Conservation (phyloP, 1,140 invertebrate genomes). For the Lepidurus apus region DNA sequence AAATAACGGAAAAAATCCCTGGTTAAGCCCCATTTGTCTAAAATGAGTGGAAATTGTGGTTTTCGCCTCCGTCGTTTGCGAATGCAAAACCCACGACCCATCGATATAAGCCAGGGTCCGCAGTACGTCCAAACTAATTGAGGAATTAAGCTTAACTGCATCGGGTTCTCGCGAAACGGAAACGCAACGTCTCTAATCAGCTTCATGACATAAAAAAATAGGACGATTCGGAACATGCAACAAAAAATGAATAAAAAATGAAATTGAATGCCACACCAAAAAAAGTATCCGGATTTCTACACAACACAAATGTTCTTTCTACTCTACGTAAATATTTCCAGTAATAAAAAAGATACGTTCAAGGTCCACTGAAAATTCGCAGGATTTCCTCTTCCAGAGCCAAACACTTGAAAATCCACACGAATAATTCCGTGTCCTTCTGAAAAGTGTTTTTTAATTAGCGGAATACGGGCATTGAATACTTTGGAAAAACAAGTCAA, state of each 20-base stretch:
- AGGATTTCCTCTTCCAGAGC: not conserved
- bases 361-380: conserved; percentile 4
- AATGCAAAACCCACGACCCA: conserved; percentile 31
- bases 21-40: not conserved
- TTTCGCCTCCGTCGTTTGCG: conserved; percentile 32
- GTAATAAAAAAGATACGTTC: not conserved
- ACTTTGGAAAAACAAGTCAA: not conserved
- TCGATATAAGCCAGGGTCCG: conserved; percentile 20
- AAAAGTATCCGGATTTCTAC: not conserved
- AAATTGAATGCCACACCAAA: not conserved
- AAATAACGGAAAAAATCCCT: not conserved
- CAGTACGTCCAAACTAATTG: conserved; percentile 20
- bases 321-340: not conserved
- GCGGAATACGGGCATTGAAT: conserved; percentile 8
- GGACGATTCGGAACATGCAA: not conserved
- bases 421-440: not conserved
- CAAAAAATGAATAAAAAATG: not conserved
- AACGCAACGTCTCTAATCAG: not conserved
- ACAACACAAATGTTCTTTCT: not conserved
- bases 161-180: not conserved
- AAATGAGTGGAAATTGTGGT: conserved; percentile 23
- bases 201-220: not conserved
- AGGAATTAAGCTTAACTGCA: not conserved
- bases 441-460: not conserved
- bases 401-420: not conserved